These are phyloP conservation scores for Sardinella longiceps DNA, from an alignment of 2,797 vertebrate genomes.

Conservation along the genomic window DNA sequence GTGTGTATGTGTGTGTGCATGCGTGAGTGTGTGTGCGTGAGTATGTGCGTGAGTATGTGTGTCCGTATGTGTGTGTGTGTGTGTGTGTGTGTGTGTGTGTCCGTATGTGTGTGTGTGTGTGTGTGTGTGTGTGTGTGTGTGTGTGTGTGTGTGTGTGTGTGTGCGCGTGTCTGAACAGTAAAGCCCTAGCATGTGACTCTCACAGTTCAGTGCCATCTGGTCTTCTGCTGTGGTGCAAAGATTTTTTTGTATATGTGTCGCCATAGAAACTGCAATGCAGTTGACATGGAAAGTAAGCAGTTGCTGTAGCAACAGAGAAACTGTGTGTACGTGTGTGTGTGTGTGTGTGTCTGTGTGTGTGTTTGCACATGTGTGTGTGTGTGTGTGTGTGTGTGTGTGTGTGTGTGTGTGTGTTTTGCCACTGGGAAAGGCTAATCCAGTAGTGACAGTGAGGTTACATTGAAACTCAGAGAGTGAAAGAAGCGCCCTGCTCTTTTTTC, in stretches of 20 bases:
- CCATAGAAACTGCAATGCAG: conserved; percentile 84
- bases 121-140: conserved; percentile 38
- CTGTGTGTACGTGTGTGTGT: conserved; percentile 40
- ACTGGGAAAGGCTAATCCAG: conserved; percentile 70
- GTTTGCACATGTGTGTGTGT: conserved; percentile 24
- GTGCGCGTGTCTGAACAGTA: conserved; percentile 53
- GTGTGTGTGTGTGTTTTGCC: conserved; percentile 51
- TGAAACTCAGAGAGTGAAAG: conserved; percentile 34
- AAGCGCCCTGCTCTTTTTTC: not conserved
- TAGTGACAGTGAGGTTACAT: conserved; percentile 59
- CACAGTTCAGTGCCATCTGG: conserved; percentile 82
- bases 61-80: conserved; percentile 20
- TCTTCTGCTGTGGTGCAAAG: conserved; percentile 79
- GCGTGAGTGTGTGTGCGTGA: not conserved
- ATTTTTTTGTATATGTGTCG: conserved; percentile 84
- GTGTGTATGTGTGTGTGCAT: not conserved
- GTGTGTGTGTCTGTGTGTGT: conserved; percentile 48
- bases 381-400: conserved; percentile 18
- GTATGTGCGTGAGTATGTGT: too few species aligned
- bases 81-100: conserved; percentile 33
- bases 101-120: conserved; percentile 24
- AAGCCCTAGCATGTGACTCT: conserved; percentile 68
- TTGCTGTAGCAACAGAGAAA: conserved; percentile 85
- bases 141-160: conserved; percentile 24
- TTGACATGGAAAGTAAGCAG: conserved; percentile 90